phyloP scores from a whole-genome alignment of 2,888 invertebrate species.

The Hirtodrosophila alboralis region DNA sequence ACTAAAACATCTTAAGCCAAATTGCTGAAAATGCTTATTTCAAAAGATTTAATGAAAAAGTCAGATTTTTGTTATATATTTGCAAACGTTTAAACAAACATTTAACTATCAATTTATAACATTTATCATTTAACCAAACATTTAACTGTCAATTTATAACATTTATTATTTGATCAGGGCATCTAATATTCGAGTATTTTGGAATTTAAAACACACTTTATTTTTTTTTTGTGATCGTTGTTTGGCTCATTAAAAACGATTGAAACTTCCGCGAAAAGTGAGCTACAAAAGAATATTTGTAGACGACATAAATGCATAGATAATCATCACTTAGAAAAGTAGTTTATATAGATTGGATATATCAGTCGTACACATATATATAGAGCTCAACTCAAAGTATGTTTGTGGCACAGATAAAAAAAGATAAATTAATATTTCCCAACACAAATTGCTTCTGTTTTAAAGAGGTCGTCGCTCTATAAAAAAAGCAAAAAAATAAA shows the following conservation, averaged over 20 bases:
- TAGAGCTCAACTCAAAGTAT: slow-evolving; percentile 8
- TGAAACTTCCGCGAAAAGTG: slow-evolving; percentile 64
- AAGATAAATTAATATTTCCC: neutral
- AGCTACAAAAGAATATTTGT: slow-evolving; percentile 4
- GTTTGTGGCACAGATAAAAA: slow-evolving; percentile 14
- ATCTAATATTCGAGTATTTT: slow-evolving; percentile 1
- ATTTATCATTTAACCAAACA: too few relatives aligned
- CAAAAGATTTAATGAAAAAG: too few relatives aligned
- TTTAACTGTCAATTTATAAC: too few relatives aligned
- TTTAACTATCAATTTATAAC: too few relatives aligned
- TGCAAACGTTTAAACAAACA: too few relatives aligned
- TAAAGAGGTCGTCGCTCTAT: slow-evolving; percentile 1
- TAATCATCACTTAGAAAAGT: slow-evolving; percentile 1
- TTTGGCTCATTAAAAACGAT: slow-evolving; percentile 66
- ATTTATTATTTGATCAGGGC: slow-evolving; percentile 1
- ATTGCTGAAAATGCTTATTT: too few relatives aligned
- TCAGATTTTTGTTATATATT: too few relatives aligned
- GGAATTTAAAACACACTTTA: neutral
- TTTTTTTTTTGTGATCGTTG: neutral
- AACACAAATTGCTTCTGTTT: slow-evolving; percentile 22
- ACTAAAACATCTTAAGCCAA: too few relatives aligned
- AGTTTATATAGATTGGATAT: slow-evolving; percentile 3
- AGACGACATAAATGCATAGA: slow-evolving; percentile 10
- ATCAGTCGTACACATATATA: neutral
- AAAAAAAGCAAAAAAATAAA: too few relatives aligned